A percentile compares a stretch with the other conserved stretches of the same genome.
Evolutionary conservation across 1,140 invertebrate species (phyloP).

Genomic region (Drosophila sulfurigaster): DNA sequence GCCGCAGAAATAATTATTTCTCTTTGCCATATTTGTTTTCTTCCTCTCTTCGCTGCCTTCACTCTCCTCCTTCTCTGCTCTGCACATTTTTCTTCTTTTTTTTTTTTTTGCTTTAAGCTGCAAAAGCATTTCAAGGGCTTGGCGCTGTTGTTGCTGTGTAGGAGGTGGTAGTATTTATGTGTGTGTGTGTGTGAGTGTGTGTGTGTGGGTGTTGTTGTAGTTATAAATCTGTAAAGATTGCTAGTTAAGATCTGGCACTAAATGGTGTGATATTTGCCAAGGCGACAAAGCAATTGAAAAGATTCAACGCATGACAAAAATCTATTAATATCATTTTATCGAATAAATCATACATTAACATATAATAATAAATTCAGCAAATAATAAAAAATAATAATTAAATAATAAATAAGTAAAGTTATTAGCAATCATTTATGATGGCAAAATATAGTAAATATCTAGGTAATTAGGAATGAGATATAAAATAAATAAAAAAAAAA

Average conservation of each 20-base stretch:
- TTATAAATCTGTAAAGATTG: slow-evolving; percentile 33
- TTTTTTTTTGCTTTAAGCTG: slow-evolving; percentile 10
- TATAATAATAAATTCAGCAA: background rate
- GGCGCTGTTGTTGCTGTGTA: slow-evolving; percentile 29
- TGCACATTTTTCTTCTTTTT: background rate
- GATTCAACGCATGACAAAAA: background rate
- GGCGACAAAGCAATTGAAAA: slow-evolving; percentile 23
- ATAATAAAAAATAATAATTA: slow-evolving; percentile 13
- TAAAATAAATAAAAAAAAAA: background rate
- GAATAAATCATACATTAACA: background rate
- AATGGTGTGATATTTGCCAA: slow-evolving; percentile 34
- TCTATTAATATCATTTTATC: background rate
- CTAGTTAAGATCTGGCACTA: slow-evolving; percentile 23
- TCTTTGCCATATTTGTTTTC: slow-evolving; percentile 70
- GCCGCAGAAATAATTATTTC: slow-evolving; percentile 82
- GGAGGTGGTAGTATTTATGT: slow-evolving; percentile 21
- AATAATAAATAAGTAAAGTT: background rate
- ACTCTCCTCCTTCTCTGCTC: background rate
- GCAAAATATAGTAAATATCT: background rate
- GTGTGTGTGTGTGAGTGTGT: slow-evolving; percentile 28
- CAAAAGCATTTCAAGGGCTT: slow-evolving; percentile 43
- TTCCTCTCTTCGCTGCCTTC: slow-evolving; percentile 1
- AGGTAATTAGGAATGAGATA: background rate
- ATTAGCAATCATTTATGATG: background rate
- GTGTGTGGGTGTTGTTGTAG: slow-evolving; percentile 18